Evolutionary conservation across 37 sponge, comb jelly and placozoan genomes (phyloP), one percentile per base, ranked within the genome.

Genomic region (Oopsacas minuta): DNA sequence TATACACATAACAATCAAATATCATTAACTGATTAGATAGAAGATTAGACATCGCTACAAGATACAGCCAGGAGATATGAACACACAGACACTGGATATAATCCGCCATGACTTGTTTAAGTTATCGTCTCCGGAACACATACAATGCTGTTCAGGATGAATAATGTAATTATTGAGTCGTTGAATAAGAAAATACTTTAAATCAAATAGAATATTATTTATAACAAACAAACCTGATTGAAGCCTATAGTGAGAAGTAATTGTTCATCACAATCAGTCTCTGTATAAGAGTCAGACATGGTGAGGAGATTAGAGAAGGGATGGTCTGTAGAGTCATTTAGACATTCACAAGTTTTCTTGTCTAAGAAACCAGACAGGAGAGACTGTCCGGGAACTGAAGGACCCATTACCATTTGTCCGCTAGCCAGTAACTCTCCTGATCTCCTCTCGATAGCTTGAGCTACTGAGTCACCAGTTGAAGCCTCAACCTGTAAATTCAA

Each of bases 211-310:
- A n/a, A n/a, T n/a, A n/a, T n/a, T n/a, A n/a, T n/a, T n/a, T n/a
- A n/a, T n/a, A n/a, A n/a, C n/a, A n/a, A n/a, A n/a, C n/a, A n/a
- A 36, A 75, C 81, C 32, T 82, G 39, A 86, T 36, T 61, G 30
- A 81, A 42, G 0, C 39, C 39, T 10, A 42, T 20, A 7, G 42
- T 22, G 36, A 0, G 0, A 23, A 46, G 20, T 7, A 93, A 87
- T 84, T 97, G 95, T 36, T 91, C 95, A 53, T 97, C 95, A 85
- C 95, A 94, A 52, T 97, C 98, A 36, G 90, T 89, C 83, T 97
- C 91, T 32, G 94, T 90, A 83, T 84, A 91, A 32, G 83, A 37
- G 1, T 52, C 37, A 35, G 39, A 82, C n/a, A 15, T 0, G 17
- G n/a, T 30, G 39, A 94, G 88, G 20, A 83, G 86, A 23, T 86